Percentiles rank a stretch among this genome's conserved stretches.
Conservation (phyloP, 2,888 invertebrate species). For the Axea sp. region DNA sequence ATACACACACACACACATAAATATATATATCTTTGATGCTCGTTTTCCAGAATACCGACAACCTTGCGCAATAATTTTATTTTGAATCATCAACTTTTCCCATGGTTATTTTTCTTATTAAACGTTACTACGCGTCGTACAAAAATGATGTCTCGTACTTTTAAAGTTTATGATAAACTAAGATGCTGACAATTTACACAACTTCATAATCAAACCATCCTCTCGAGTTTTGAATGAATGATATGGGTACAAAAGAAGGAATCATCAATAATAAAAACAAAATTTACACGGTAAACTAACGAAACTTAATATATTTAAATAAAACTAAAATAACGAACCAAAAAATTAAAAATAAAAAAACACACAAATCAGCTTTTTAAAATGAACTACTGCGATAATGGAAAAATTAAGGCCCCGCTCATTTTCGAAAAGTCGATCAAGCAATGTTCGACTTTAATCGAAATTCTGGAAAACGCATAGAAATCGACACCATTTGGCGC, state of each 20-base stretch:
- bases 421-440: too few species aligned
- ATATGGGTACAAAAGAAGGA: constrained; percentile 51
- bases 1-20: too few species aligned
- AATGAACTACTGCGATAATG: too few species aligned
- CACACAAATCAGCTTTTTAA: too few species aligned
- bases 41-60: constrained; percentile 74
- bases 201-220: constrained; percentile 46
- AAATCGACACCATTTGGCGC: constrained; percentile 27
- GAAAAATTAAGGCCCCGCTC: too few species aligned
- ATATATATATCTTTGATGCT: constrained; percentile 29
- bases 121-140: neutral
- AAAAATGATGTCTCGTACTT: constrained; percentile 31
- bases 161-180: too few species aligned
- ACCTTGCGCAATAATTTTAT: constrained; percentile 31
- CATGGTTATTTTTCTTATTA: constrained; percentile 7
- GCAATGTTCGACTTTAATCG: constrained; percentile 51
- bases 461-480: constrained; percentile 72
- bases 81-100: constrained; percentile 14
- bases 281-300: neutral
- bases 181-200: constrained; percentile 66
- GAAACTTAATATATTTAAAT: neutral
- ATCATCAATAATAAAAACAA: neutral
- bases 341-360: too few species aligned
- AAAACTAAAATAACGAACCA: neutral
- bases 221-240: constrained; percentile 47